Evolutionary conservation across 1,140 invertebrate species (phyloP).

Genomic region (Monomorium pharaonis): DNA sequence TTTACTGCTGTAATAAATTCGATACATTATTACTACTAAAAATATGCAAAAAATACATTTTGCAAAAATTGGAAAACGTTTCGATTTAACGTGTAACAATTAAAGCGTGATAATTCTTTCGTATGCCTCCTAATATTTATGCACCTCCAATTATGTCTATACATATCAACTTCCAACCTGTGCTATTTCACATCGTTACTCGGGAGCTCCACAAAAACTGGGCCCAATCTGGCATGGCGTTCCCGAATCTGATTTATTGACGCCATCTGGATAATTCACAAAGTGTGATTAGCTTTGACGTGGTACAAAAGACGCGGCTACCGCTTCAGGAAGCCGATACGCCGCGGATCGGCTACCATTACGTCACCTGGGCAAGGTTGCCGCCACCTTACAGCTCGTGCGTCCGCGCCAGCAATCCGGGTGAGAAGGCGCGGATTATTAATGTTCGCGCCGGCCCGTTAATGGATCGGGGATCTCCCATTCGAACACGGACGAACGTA

Average conservation of each 20-base stretch:
- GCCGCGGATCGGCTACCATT: slow-evolving; percentile 62
- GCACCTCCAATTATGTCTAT: not conserved
- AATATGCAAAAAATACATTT: not conserved
- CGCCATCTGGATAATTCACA: slow-evolving; percentile 51
- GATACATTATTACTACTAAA: not conserved
- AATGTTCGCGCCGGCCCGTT: slow-evolving; percentile 74
- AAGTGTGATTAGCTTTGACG: slow-evolving; percentile 54
- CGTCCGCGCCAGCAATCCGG: slow-evolving; percentile 67
- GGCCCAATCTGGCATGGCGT: slow-evolving; percentile 24
- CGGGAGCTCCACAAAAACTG: slow-evolving; percentile 15
- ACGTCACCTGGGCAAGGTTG: slow-evolving; percentile 70
- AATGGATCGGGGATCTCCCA: slow-evolving; percentile 75
- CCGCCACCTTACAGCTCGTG: slow-evolving; percentile 72
- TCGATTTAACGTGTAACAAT: not conserved
- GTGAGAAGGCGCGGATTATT: slow-evolving; percentile 73
- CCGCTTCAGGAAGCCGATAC: slow-evolving; percentile 66
- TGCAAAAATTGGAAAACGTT: not conserved
- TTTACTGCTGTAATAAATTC: not conserved
- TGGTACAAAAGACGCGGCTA: slow-evolving; percentile 35
- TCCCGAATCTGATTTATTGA: slow-evolving; percentile 55
- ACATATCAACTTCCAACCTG: not conserved
- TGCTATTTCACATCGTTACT: slow-evolving; percentile 1
- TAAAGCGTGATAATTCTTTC: not conserved
- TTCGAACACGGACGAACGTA: slow-evolving; percentile 69
- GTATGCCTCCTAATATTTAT: not conserved